Conservation (phyloP, 2,888 invertebrate species). For the Anarsia innoxiella region DNA sequence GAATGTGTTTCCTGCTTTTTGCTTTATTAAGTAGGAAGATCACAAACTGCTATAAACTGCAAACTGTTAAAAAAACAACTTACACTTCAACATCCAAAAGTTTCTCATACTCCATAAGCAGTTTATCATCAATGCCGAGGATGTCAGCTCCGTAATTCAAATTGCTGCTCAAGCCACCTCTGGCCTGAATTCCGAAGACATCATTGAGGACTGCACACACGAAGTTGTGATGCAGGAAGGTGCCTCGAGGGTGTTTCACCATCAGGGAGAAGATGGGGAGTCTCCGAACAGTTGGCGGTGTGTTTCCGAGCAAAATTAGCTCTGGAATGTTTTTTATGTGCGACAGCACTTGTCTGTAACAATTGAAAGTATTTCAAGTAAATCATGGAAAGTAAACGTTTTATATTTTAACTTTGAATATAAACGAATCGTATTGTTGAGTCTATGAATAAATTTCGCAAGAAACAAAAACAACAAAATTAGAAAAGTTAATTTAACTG, state of each 20-base stretch:
- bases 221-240: constrained; percentile 92
- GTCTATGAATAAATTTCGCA: too few species aligned
- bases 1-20: background rate
- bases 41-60: too few species aligned
- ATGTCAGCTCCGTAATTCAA: constrained; percentile 90
- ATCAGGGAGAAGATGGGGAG: constrained; percentile 91
- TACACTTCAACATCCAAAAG: constrained; percentile 63
- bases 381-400: too few species aligned
- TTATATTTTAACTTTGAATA: too few species aligned
- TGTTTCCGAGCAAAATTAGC: constrained; percentile 84
- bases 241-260: constrained; percentile 86
- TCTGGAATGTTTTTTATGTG: constrained; percentile 87
- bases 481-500: too few species aligned
- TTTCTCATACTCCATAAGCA: constrained; percentile 85
- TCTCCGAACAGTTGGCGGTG: constrained; percentile 78
- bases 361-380: too few species aligned
- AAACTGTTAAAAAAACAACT: too few species aligned
- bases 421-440: too few species aligned
- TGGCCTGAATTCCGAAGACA: constrained; percentile 91
- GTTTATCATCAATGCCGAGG: constrained; percentile 85
- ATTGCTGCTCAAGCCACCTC: constrained; percentile 87
- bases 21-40: too few species aligned
- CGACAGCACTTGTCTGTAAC: constrained; percentile 83
- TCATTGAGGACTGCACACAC: constrained; percentile 91
- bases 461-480: too few species aligned